Base-by-base conservation (phyloP, 2,113 vertebrate species). In the Herpailurus yagouaroundi region DNA sequence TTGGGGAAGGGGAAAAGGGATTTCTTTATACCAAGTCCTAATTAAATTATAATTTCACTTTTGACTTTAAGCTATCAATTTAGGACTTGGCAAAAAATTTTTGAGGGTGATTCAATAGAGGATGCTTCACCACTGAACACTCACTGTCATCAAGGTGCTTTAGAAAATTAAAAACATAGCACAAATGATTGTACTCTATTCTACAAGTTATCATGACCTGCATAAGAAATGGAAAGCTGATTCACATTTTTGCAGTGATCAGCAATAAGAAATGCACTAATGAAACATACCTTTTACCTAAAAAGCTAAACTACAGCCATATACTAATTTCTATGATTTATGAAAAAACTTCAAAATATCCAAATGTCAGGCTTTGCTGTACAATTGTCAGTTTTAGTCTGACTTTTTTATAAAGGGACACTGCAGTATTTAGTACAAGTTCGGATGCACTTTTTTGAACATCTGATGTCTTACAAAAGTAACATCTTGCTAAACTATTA, bases 401-500 rank as follows among this genome's bases (percentile, higher is more conserved):
- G 99, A 99, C 98, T 98, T 99, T 99, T 60, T 99, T 99, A 99
- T 99, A 99, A 99, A 99, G 99, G 99, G 99, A 99, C 99, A 99
- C 99, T 99, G 99, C 99, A 99, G 99, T 99, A 99, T 99, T 99
- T 99, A 99, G 98, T 99, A 99, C 99, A 99, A 99, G 99, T 99
- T 99, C 99, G 99, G 98, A 99, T 99, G 99, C 98, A 99, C 99
- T 99, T 99, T 99, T 99, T 99, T 99, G 99, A 99, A 99, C 99
- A 99, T 99, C 99, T 99, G 99, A 99, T 99, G 99, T 99, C 99
- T 99, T 99, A 99, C 99, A 99, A 99, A 99, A 99, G 99, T 99
- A 99, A 99, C 99, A 99, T 99, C 99, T 99, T 99, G 99, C 99
- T 99, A 99, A 99, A 99, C 99, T 99, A 99, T 99, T 99, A 99